Evolutionary conservation across 2,888 invertebrate genomes (phyloP), one percentile per base, ranked within the genome.

Genomic region (Xylota sylvarum): DNA sequence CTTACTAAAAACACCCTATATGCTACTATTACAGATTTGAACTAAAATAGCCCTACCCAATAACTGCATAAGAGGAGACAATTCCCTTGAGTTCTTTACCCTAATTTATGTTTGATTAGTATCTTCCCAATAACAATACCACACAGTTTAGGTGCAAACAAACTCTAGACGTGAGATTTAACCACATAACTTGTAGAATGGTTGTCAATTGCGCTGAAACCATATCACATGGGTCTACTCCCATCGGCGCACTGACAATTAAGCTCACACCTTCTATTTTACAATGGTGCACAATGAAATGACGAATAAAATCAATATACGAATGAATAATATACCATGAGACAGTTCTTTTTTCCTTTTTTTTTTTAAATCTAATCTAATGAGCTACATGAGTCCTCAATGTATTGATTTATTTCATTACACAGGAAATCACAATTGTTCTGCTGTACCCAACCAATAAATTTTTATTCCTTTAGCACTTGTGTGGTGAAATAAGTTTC

Each of bases 231-330:
- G 70, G 27, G 23, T 62, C n/a, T 23, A 50, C 35, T 69, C 60
- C 69, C 78, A 32, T 43, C 40, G 6, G 60, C 43, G 40, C 19
- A 46, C 43, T 32, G 19, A 9, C 10, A 7, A 14, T 17, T 52
- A 19, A 52, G 60, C 69, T 69, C 72, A 58, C 82, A 60, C 70
- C 70, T 65, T 52, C 23, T 12, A 72, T 72, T 72, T 62, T 17
- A 55, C 48, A 78, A 35, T 62, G 37, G 43, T 62, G 37, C 56
- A 73, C 7, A 67, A 55, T 32, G 14, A 62, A 83, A 65, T 72
- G 35, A 62, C n/a, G 23, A 73, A 81, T 52, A 72, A 84, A 84
- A 84, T 84, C 83, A 79, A 84, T 82, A 82, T 27, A 60, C 23
- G 40, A 43, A 82, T 70, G 40, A 82, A 82, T 55, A 76, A 70